Conservation (phyloP, 2,888 invertebrate species). For the Periphyllus acericola region DNA sequence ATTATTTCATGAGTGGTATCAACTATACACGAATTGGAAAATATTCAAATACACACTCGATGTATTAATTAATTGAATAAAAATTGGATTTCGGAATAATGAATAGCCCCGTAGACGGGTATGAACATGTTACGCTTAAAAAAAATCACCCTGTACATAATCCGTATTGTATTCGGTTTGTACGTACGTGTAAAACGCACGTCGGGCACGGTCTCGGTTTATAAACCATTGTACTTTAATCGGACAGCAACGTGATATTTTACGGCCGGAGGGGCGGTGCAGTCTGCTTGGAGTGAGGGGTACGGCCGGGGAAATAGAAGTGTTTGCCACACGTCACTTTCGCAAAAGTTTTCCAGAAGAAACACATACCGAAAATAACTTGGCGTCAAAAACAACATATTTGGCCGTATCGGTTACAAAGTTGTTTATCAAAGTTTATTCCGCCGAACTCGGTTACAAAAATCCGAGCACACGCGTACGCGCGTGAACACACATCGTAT, state of each 20-base stretch:
- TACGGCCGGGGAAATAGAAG: not conserved
- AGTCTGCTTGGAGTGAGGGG: too few species aligned
- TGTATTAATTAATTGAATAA: too few species aligned
- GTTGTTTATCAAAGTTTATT: conserved; percentile 37
- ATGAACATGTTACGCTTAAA: too few species aligned
- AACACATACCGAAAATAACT: conserved; percentile 7
- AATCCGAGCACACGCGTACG: not conserved
- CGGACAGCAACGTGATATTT: conserved; percentile 34
- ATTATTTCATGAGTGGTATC: too few species aligned
- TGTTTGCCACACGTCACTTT: conserved; percentile 26
- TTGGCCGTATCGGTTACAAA: conserved; percentile 35
- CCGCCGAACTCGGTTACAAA: conserved; percentile 4
- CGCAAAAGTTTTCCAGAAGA: conserved; percentile 6
- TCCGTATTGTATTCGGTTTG: too few species aligned
- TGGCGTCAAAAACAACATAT: conserved; percentile 22
- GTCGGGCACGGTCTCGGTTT: not conserved
- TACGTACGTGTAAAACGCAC: not conserved
- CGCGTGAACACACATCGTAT: too few species aligned
- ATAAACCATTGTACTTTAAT: conserved; percentile 21
- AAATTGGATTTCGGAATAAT: too few species aligned
- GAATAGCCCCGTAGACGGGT: too few species aligned
- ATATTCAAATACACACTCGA: too few species aligned
- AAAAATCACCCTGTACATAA: too few species aligned
- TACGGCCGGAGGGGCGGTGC: too few species aligned
- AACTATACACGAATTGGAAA: too few species aligned